Percentiles rank a stretch among this genome's conserved stretches.
phyloP scores from a whole-genome alignment of 2,797 vertebrate species.

The Parambassis ranga region DNA sequence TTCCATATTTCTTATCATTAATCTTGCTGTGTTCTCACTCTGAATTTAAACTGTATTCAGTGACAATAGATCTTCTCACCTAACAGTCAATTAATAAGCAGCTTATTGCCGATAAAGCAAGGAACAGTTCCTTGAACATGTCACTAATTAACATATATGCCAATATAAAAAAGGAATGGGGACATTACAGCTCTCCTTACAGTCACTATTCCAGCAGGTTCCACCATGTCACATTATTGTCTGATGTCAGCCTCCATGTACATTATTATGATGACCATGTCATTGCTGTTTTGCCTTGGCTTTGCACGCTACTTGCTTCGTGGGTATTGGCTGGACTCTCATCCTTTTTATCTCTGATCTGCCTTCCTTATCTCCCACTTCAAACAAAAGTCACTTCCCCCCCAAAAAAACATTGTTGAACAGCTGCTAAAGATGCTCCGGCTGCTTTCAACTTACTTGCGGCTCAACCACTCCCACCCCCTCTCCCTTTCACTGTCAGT shows the following conservation, averaged over 20 bases:
- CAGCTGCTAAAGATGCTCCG: constrained; percentile 49
- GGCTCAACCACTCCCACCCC: no score
- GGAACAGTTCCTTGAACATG: constrained; percentile 11
- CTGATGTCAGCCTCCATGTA: constrained; percentile 17
- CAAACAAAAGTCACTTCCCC: constrained; percentile 65
- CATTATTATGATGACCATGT: constrained; percentile 23
- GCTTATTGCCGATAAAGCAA: no score
- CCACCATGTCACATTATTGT: constrained; percentile 21
- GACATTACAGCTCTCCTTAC: no score
- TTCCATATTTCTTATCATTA: no score
- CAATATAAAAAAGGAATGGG: no score
- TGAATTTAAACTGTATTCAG: no score
- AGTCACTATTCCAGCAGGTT: background rate
- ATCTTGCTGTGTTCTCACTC: no score
- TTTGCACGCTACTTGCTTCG: constrained; percentile 65
- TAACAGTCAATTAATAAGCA: no score
- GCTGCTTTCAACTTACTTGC: constrained; percentile 49
- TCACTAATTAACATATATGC: constrained; percentile 20
- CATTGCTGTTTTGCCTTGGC: constrained; percentile 36
- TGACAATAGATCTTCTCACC: background rate
- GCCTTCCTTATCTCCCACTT: constrained; percentile 67
- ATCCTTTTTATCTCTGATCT: constrained; percentile 46
- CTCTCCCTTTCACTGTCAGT: constrained; percentile 53
- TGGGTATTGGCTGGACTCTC: constrained; percentile 45
- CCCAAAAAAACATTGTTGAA: constrained; percentile 60